Percentiles rank a stretch among this genome's conserved stretches.
These are phyloP conservation scores for Microcebus lehilahytsara DNA, from an alignment of 2,113 vertebrate species.

Conservation along the genomic window DNA sequence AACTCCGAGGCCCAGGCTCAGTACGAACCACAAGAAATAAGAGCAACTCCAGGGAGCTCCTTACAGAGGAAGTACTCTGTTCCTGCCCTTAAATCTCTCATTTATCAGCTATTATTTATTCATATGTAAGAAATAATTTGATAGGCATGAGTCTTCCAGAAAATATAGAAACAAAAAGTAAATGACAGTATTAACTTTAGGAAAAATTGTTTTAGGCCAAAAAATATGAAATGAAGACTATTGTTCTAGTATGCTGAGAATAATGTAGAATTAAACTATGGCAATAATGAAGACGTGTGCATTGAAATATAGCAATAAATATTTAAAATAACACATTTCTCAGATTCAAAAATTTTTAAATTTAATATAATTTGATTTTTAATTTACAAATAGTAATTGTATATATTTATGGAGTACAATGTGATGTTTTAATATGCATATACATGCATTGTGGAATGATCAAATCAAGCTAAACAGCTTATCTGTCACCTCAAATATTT, in stretches of 20 bases:
- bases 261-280: not conserved
- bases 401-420: not conserved
- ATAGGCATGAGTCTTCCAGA: not conserved
- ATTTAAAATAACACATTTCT: slow-evolving; percentile 8
- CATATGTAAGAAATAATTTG: not conserved
- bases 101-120: not conserved
- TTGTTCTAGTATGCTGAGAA: not conserved
- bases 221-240: not conserved
- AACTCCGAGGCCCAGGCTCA: not conserved
- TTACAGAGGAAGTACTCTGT: not conserved
- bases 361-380: not conserved
- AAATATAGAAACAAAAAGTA: not conserved
- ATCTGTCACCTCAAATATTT: not conserved
- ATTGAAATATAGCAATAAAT: slow-evolving; percentile 7
- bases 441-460: not conserved
- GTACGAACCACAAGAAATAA: not conserved
- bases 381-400: not conserved
- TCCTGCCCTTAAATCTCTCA: not conserved
- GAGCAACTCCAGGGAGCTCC: not conserved
- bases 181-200: not conserved
- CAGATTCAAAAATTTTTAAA: not conserved
- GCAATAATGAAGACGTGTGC: not conserved
- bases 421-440: not conserved
- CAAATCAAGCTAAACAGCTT: not conserved
- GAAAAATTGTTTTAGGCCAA: not conserved